phyloP scores from a whole-genome alignment of 2,888 invertebrate species.

The Megamerina dolium region DNA sequence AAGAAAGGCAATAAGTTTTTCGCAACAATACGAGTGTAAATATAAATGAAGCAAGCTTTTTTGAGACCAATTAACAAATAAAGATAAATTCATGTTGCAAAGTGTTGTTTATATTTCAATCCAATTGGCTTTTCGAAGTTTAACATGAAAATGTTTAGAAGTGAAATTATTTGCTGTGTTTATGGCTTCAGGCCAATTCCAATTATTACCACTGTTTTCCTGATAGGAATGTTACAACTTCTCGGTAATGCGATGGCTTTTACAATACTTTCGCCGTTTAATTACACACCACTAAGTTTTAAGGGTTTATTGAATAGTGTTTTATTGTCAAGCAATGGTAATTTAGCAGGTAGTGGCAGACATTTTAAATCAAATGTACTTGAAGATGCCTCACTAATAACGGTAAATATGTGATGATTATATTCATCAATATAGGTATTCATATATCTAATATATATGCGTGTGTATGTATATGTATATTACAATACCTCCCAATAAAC shows the following conservation, averaged over 20 bases:
- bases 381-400: slow-evolving; percentile 46
- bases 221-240: slow-evolving; percentile 31
- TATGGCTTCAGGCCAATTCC: slow-evolving; percentile 30
- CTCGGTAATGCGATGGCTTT: slow-evolving; percentile 35
- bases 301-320: slow-evolving; percentile 45
- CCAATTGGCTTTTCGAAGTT: not conserved
- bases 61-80: too few species aligned
- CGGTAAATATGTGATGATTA: slow-evolving; percentile 31
- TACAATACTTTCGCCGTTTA: slow-evolving; percentile 44
- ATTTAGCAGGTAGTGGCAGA: slow-evolving; percentile 42
- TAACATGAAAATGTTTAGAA: slow-evolving; percentile 22
- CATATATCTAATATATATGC: too few species aligned
- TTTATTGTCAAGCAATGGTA: slow-evolving; percentile 41
- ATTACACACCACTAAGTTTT: slow-evolving; percentile 42
- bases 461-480: too few species aligned
- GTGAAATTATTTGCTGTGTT: slow-evolving; percentile 24
- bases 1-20: too few species aligned
- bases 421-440: too few species aligned
- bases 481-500: too few species aligned
- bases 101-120: too few species aligned
- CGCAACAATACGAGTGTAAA: too few species aligned
- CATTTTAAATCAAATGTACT: slow-evolving; percentile 44
- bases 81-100: too few species aligned
- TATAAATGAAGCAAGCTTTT: too few species aligned
- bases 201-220: too few species aligned